Evolutionary conservation across 2,113 vertebrate species (phyloP).

Genomic region (Urocolius indicus): DNA sequence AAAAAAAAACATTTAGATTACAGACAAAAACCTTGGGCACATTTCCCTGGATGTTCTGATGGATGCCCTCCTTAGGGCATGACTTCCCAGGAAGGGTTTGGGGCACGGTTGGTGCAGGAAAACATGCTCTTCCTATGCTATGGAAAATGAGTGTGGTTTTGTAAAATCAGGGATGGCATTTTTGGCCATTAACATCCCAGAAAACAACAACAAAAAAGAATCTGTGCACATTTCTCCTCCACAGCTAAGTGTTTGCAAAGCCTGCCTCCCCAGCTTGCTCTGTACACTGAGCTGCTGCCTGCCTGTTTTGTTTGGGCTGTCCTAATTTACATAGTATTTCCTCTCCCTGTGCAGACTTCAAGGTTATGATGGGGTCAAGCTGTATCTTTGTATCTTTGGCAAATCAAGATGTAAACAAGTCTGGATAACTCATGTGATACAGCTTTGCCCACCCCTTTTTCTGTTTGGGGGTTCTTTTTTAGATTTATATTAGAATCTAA

Average conservation of each 20-base stretch:
- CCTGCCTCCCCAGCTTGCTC: not conserved
- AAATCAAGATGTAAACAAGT: slow-evolving; percentile 69
- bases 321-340: slow-evolving; percentile 64
- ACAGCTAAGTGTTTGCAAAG: not conserved
- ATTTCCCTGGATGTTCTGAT: rapidly evolving
- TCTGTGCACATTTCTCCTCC: not conserved
- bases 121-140: not conserved
- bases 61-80: rapidly evolving
- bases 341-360: slow-evolving; percentile 40
- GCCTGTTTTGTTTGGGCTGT: slow-evolving; percentile 41
- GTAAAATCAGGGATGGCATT: not conserved
- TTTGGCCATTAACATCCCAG: not conserved
- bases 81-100: not conserved
- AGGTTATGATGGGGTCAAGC: slow-evolving; percentile 41
- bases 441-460: not conserved
- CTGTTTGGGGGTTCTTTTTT: not conserved
- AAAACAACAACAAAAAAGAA: not conserved
- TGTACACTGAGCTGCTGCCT: not conserved
- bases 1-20: not conserved
- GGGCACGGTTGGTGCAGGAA: too few species aligned
- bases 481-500: slow-evolving; percentile 40
- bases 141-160: not conserved
- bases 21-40: not conserved
- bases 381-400: slow-evolving; percentile 60
- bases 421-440: slow-evolving; percentile 17